phyloP scores from a whole-genome alignment of 2,797 vertebrate species.

The Muraenolepis orangiensis region DNA sequence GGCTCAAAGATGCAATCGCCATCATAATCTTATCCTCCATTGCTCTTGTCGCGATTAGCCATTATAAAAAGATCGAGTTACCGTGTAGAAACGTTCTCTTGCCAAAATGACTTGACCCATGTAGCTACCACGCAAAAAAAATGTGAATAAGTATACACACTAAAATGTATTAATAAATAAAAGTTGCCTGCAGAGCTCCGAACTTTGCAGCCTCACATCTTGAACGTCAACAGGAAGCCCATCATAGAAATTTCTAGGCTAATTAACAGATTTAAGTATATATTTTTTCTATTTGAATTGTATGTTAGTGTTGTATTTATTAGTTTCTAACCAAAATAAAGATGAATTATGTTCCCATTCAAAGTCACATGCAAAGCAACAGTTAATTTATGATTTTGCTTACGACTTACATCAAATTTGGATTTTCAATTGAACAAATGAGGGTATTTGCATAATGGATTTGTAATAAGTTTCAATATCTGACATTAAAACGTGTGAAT shows the following conservation, averaged over 20 bases:
- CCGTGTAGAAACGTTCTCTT: no score
- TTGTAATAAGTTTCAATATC: slow-evolving; percentile 70
- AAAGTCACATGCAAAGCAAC: slow-evolving; percentile 15
- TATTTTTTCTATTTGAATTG: slow-evolving; percentile 48
- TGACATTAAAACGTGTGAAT: slow-evolving; percentile 45
- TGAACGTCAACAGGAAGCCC: no score
- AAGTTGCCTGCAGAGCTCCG: no score
- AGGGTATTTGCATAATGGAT: slow-evolving; percentile 64
- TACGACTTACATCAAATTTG: slow-evolving; percentile 37
- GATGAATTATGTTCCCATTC: slow-evolving; percentile 17
- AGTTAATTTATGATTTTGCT: slow-evolving; percentile 50
- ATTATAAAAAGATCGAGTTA: no score
- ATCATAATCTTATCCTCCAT: no score
- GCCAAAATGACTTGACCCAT: no score
- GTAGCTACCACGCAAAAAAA: no score
- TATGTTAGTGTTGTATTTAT: slow-evolving; percentile 63
- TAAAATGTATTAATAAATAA: no score
- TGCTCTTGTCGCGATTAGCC: no score
- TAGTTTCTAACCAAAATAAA: slow-evolving; percentile 46
- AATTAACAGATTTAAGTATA: slow-evolving; percentile 38
- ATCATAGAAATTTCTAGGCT: slow-evolving; percentile 36
- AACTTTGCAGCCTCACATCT: no score
- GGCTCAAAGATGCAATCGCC: no score
- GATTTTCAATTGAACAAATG: slow-evolving; percentile 63
- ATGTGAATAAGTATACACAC: no score